Base-by-base conservation (phyloP, 1,140 invertebrate genomes). In the Heliconius hermathena region DNA sequence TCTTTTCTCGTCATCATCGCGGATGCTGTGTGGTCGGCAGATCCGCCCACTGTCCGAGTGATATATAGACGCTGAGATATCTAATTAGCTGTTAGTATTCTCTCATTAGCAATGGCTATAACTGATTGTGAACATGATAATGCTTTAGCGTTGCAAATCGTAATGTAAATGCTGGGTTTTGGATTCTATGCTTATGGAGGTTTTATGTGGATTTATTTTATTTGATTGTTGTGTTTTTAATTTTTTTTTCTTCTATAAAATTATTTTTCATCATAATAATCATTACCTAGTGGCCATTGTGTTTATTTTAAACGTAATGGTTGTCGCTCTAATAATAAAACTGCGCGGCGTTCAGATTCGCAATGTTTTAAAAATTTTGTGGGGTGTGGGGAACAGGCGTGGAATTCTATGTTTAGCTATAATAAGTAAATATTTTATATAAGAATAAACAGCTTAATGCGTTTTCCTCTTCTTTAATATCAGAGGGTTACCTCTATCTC, bases 1-100 rank as follows among this genome's bases (percentile, higher is more conserved):
- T 74, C 73, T 73, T 57, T 72, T 72, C 46, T 75, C 26, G 46
- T 29, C 73, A 46, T 46, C 13, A 13, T 46, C 26, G 11, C n/a
- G 26, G 29, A 52, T 57, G 36, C 49, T 79, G 78, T 79, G 78
- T 76, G 74, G 78, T 79, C 78, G n/a, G 49, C 77, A 22, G 46
- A 26, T 11, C 60, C 78, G 78, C 78, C 78, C 78, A 80, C 78
- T 5, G 75, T 22, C 77, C 41, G 20, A 13, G 70, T 79, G 78
- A 79, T 79, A 26, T 71, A 79, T 74, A 33, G 41, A 41, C 74
- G 22, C 46, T 33, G 26, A 60, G 73, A 71, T 79, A 29, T 66
- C 71, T 79, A 74, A 79, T 79, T 79, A 79, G 77, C 6, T 36
- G 33, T 73, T 78, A 73, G 38, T 66, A 22, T 57, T 8, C 9